Base-by-base conservation (phyloP, 2,888 invertebrate species). In the Meta bourneti region DNA sequence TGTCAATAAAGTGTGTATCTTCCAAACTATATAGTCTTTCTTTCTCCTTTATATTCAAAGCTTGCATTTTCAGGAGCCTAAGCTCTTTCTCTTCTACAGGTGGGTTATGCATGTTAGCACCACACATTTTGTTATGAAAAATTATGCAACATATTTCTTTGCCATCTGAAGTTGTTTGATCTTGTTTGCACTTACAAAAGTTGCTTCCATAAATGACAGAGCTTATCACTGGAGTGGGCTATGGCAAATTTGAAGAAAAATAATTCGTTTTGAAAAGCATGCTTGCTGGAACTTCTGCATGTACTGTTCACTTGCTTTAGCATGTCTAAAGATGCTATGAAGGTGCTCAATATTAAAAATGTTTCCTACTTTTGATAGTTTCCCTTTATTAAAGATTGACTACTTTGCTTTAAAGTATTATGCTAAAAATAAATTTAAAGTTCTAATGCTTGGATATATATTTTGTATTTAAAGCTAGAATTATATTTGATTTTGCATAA, bases 21-120 rank as follows among this genome's bases (percentile, higher is more conserved):
- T 79, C 34, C 8, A 61, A 79, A 79, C 34, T 20, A 52, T 78
- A 9, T 52, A 69, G 78, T 52, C 69, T 86, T 86, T 77, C 75
- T 91, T 78, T 90, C 71, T 86, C 87, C 85, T 80, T 90, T 82
- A 86, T 77, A 91, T 87, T 91, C 75, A 87, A 90, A 91, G 91
- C 91, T 91, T 91, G 91, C 91, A 91, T 91, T 91, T 91, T 91
- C 87, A 91, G 91, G 91, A 91, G 91, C 91, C 91, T 91, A 79
- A 91, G 91, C 91, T 91, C 91, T 91, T 91, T 91, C 91, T 91
- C 91, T 83, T 91, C 91, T 81, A 83, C 91, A 91, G 91, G 91
- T 91, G 91, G 91, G 91, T 91, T 91, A 71, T 87, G 91, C 91
- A 91, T 91, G 91, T 87, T 87, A 88, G 20, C 78, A 19, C 61